phyloP scores from a whole-genome alignment of 2,888 invertebrate genomes.

The Mythimna lalbum region DNA sequence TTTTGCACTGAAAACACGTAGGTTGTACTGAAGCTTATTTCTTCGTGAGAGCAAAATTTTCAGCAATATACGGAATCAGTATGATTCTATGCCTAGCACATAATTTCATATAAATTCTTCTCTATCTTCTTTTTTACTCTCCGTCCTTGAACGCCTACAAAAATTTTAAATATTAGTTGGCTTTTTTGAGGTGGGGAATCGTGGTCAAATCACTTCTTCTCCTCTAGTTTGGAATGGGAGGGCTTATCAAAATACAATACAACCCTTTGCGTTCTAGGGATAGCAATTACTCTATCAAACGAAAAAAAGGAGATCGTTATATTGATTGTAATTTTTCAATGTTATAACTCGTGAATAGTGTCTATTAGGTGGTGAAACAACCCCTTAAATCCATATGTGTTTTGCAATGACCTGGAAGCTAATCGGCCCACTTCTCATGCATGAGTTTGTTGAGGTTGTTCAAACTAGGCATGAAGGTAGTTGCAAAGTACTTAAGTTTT shows the following conservation, averaged over 20 bases:
- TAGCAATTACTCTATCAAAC: too few species aligned
- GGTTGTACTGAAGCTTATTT: constrained; percentile 12
- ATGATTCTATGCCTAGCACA: background rate
- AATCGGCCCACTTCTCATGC: background rate
- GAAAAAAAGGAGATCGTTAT: too few species aligned
- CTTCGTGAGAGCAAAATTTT: background rate
- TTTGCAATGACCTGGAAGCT: background rate
- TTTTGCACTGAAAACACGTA: constrained; percentile 39
- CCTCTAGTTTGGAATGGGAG: too few species aligned
- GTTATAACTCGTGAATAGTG: background rate
- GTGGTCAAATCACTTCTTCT: too few species aligned
- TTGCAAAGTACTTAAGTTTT: background rate
- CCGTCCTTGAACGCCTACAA: background rate
- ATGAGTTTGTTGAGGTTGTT: background rate
- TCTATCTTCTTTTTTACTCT: too few species aligned
- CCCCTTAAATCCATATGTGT: background rate
- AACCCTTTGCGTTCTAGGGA: too few species aligned
- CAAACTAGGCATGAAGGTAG: background rate
- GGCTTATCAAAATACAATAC: too few species aligned
- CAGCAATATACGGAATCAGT: background rate
- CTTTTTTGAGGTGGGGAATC: too few species aligned
- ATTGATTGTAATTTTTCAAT: too few species aligned
- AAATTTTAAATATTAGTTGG: too few species aligned
- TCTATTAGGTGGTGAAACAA: background rate
- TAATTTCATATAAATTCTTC: too few species aligned